Evolutionary conservation across 2,113 vertebrate genomes (phyloP).

Genomic region (Damaliscus lunatus): DNA sequence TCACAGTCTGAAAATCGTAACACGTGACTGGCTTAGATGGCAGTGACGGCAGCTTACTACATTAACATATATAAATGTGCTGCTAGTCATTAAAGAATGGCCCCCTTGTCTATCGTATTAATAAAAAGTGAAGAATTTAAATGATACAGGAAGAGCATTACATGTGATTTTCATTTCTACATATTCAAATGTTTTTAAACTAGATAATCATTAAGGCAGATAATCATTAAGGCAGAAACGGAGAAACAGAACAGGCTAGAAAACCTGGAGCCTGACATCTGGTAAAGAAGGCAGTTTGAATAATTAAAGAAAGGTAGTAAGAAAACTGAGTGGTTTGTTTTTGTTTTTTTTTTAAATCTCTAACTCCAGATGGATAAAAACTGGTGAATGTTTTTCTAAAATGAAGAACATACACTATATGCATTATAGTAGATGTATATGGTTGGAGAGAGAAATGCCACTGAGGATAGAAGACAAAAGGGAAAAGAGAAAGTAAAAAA

Average conservation of each 20-base stretch:
- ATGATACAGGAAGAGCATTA: background rate
- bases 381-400: background rate
- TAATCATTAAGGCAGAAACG: background rate
- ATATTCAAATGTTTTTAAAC: background rate
- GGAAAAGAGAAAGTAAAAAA: background rate
- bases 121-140: background rate
- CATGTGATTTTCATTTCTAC: background rate
- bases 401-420: background rate
- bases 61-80: background rate
- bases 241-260: background rate
- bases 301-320: background rate
- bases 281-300: background rate
- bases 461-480: background rate
- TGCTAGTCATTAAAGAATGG: background rate
- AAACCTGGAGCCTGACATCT: background rate
- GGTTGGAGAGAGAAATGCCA: background rate
- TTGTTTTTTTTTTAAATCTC: background rate
- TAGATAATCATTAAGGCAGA: background rate
- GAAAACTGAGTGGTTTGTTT: background rate
- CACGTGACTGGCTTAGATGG: background rate
- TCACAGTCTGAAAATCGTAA: background rate
- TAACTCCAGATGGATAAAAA: background rate
- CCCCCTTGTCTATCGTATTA: background rate
- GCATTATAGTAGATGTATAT: background rate
- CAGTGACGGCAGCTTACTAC: background rate